Evolutionary conservation across 2,797 vertebrate genomes (phyloP), one percentile per base, ranked within the genome.

Genomic region (Knipowitschia caucasica): DNA sequence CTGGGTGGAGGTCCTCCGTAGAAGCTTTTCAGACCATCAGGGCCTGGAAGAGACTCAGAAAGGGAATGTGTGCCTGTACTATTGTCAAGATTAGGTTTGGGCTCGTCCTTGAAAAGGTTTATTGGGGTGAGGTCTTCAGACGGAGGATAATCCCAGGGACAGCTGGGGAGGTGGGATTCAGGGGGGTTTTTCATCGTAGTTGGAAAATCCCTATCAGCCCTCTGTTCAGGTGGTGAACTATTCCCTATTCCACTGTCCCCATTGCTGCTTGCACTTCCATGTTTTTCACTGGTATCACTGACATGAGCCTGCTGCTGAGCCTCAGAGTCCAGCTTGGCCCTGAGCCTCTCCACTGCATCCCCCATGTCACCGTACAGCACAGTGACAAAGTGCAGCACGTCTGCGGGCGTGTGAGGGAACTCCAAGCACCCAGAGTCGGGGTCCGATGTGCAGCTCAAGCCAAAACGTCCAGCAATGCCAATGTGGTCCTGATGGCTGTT

Each of bases 171-270:
- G 12, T 91, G 91, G 78, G 91, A 82, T 74, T 78, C 88, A 0
- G 86, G 71, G 53, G 82, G 80, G 65, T 78, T 89, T 40, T 83
- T 93, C 63, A 92, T 86, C 75, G 91, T 91, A 2, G 91, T 86
- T 39, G 94, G 91, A 30, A 96, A 89, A 85, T 95, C 94, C 59
- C 92, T 89, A 60, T 92, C 91, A 27, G 69, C 83, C 78, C 91
- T 94, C 73, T 95, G 93, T 58, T 95, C 93, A 56, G 84, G 83
- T 50, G 93, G 94, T 44, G 91, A 92, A 26, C 91, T 90, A 50
- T 95, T 96, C 43, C 93, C 95, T 38, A 99, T 94, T 29, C 96
- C 96, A 0, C 96, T 98, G 50, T 98, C 96, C 5, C 94, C 94
- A 62, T 93, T 96, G 75, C 95, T 97, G 71, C 88, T 95, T 27